Evolutionary conservation across 2,113 vertebrate species (phyloP).

Genomic region (Ciconia boyciana): DNA sequence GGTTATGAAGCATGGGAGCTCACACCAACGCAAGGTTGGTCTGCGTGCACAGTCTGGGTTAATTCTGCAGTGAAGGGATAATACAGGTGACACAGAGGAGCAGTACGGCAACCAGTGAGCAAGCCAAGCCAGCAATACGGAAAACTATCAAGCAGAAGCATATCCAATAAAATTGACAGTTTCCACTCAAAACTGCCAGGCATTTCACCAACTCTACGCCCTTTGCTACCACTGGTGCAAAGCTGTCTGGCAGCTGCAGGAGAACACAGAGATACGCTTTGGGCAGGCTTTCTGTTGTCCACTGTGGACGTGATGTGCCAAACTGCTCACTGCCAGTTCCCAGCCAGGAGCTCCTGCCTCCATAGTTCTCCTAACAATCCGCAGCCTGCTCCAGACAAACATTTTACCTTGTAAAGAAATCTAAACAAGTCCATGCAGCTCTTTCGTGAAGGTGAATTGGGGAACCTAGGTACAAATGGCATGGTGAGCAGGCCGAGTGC

Average conservation of each 20-base stretch:
- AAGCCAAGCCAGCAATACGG: not conserved
- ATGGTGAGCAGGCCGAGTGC: not conserved
- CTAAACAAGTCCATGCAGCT: not conserved
- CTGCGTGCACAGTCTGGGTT: not conserved
- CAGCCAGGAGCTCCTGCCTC: not conserved
- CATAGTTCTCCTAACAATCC: rapidly evolving
- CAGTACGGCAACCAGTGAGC: not conserved
- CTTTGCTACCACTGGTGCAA: not conserved
- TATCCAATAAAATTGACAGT: rapidly evolving
- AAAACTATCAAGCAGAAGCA: not conserved
- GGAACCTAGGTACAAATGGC: not conserved
- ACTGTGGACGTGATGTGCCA: not conserved
- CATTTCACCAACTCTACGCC: not conserved
- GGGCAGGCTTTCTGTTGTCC: not conserved
- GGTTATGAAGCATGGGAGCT: not conserved
- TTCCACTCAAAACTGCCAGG: not conserved
- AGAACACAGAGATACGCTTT: not conserved
- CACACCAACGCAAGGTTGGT: rapidly evolving
- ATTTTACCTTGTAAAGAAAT: not conserved
- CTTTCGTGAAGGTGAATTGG: not conserved
- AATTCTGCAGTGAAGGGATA: not conserved
- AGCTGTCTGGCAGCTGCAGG: not conserved
- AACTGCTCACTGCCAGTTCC: not conserved
- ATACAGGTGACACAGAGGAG: not conserved
- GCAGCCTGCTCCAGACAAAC: not conserved